Base-by-base conservation (phyloP, 2,797 vertebrate species). In the Taeniopygia guttata region DNA sequence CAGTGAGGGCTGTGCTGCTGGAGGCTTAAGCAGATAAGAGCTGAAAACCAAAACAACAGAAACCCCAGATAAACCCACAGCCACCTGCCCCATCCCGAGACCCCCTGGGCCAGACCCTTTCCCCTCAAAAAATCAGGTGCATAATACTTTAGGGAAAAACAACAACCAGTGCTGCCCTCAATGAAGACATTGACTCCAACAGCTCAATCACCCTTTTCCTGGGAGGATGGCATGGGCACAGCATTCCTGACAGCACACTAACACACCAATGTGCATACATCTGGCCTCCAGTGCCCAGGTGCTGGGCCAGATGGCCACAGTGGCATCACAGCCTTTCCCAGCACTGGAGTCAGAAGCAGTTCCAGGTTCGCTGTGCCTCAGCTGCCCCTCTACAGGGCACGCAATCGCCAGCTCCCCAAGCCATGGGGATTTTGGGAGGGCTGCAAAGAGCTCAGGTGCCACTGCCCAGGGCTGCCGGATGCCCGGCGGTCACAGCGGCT, bases 211-310 rank as follows among this genome's bases (percentile, higher is more conserved):
- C 2, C 8, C 27, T 72, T 64, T n/a, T 42, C 21, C 10, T 48
- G 48, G 76, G 63, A 76, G 84, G 45, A 36, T 1, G 2, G 76
- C 58, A 69, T 64, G 64, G 19, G 74, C n/a, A 46, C 87, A n/a
- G 46, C 22, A 1, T 6, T 78, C 42, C 46, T 54, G 55, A 69
- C 69, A 66, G 54, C 0, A 0, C 5, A 43, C 0, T 1, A 66
- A 60, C 2, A 0, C 0, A 0, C 11, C 4, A 15, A 0, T 5
- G 11, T 21, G 67, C 34, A 40, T 34, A 27, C 11, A 19, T 2
- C 42, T 9, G 43, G 27, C 59, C 32, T 58, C 30, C 7, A 4
- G 59, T 19, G 43, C 25, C 75, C 49, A 15, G 15, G 43, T 0
- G 0, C 51, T 12, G 29, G 23, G 55, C 32, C 55, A 70, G 69